A percentile compares a stretch with the other conserved stretches of the same genome.
These are phyloP conservation scores for Drosophila nr. perissopoda DNA, from an alignment of 2,888 invertebrate species.

Conservation along the genomic window DNA sequence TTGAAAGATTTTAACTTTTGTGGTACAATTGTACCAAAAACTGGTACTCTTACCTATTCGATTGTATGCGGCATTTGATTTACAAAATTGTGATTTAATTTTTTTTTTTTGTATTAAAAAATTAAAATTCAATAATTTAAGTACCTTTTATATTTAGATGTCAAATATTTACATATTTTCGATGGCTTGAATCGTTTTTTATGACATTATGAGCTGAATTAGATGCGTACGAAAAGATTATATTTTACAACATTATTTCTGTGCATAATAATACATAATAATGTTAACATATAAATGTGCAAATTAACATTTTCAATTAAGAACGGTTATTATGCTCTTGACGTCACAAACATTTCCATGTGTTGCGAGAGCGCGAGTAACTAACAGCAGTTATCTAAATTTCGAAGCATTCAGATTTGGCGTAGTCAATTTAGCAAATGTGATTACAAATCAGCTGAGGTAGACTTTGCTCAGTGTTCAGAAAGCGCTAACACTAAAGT, in stretches of 20 bases:
- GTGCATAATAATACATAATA: not conserved
- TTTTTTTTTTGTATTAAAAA: conserved; percentile 6
- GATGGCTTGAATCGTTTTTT: not conserved
- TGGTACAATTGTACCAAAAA: conserved; percentile 1
- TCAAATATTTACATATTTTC: not conserved
- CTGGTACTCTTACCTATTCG: not conserved
- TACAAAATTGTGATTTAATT: not conserved
- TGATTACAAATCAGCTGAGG: not conserved
- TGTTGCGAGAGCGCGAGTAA: not conserved
- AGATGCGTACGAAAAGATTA: not conserved
- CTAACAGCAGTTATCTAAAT: not conserved
- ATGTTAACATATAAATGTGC: not conserved
- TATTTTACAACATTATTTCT: not conserved
- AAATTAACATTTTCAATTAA: too few relatives aligned
- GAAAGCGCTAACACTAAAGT: not conserved
- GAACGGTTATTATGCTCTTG: not conserved
- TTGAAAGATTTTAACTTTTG: not conserved
- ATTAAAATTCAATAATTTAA: not conserved
- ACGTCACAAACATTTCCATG: conserved; percentile 10
- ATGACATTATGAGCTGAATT: not conserved
- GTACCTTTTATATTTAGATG: not conserved
- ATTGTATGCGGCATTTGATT: not conserved
- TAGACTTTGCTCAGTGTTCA: conserved; percentile 42
- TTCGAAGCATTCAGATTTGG: not conserved
- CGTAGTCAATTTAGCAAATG: not conserved